Evolutionary conservation across 2,797 vertebrate species (phyloP).

Genomic region (Tokudaia tokunoshimensis): DNA sequence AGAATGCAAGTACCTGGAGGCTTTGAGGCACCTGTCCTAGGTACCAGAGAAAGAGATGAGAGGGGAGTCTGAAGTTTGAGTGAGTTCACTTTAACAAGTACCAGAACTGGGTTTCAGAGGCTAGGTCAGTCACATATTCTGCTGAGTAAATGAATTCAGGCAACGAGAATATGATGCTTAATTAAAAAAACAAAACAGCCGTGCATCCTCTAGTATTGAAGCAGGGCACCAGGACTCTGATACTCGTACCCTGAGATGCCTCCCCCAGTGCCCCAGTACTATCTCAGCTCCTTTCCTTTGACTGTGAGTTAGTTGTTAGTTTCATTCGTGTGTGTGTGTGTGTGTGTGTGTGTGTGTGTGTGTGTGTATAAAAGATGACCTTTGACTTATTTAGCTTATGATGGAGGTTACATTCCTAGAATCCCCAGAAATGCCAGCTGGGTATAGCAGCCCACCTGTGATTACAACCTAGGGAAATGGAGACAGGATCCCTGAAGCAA

Average conservation of each 20-base stretch:
- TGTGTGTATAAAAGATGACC: background rate
- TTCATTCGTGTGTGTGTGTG: no score
- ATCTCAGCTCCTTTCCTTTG: background rate
- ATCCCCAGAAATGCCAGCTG: no score
- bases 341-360: no score
- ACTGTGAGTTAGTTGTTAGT: background rate
- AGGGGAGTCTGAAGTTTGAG: no score
- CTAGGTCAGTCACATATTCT: background rate
- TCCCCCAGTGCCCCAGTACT: no score
- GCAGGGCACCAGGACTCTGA: background rate
- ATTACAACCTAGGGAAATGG: background rate
- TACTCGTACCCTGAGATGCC: background rate
- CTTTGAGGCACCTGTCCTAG: rapidly evolving
- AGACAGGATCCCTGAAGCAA: background rate
- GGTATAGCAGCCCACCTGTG: no score
- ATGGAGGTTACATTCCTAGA: background rate
- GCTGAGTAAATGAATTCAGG: background rate
- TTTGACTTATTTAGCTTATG: background rate
- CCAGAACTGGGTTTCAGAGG: rapidly evolving
- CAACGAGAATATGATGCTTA: background rate
- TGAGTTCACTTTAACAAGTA: rapidly evolving
- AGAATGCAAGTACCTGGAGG: background rate
- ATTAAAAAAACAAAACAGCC: background rate
- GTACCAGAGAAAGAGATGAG: background rate
- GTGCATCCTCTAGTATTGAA: background rate